Evolutionary conservation across 2,888 invertebrate genomes (phyloP), one percentile per base, ranked within the genome.

Genomic region (Apeira syringaria): DNA sequence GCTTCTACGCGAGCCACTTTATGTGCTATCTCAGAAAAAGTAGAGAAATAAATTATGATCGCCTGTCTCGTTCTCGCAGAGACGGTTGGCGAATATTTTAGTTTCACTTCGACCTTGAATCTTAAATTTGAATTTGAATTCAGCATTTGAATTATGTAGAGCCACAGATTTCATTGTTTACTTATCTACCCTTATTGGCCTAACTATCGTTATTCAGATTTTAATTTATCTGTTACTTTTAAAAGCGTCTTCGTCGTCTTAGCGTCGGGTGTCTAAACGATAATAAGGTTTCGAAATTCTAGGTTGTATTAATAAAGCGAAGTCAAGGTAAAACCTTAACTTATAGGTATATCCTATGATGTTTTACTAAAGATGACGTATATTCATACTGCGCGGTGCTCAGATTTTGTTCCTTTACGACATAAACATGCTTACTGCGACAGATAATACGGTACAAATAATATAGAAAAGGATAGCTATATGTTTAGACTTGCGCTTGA

Each of bases 51-150:
- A 68, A 63, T 59, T 66, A 71, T 60, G 59, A 57, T 56, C 48
- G 49, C 47, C 57, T 56, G 58, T 56, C 61, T 55, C 58, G 43
- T 52, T 44, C 53, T 49, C 48, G 59, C 61, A 56, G 58, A 62
- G 20, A 20, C 63, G 64, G 61, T 47, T 45, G 41, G 46, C 53
- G 64, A 65, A 67, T 69, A 66, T 68, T 71, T 66, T 53, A 61
- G 52, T 50, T 47, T 30, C 47, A 44, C 33, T 11, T 27, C 33
- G 33, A 52, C 54, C 54, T 54, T 52, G 52, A 47, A n/a, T n/a
- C n/a, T n/a, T n/a, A n/a, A n/a, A n/a, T n/a, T n/a, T n/a, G 40
- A 30, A 41, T 46, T 47, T 47, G 39, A 40, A 47, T 45, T 35
- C 37, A 31, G 36, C 47, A 39, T 40, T 47, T 47, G 33, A 42